Conservation (phyloP, 2,888 invertebrate genomes). For the Seladonia tumulorum region DNA sequence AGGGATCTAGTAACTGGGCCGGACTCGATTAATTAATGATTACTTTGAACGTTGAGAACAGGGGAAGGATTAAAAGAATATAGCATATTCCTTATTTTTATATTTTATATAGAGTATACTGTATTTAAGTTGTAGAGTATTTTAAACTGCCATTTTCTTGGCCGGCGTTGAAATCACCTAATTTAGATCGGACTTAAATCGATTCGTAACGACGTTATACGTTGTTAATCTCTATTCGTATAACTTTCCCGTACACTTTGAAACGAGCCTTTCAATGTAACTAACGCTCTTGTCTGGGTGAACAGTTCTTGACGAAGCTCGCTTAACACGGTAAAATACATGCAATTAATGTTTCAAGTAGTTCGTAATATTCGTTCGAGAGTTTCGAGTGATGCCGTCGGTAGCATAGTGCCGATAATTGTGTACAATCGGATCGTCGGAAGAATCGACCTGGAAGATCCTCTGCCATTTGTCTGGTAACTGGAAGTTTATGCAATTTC, state of each 20-base stretch:
- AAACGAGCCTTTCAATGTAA: neutral
- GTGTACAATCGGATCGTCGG: neutral
- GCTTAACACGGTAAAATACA: conserved; percentile 8
- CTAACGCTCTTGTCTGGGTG: neutral
- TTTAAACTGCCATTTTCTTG: too few relatives aligned
- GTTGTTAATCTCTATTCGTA: neutral
- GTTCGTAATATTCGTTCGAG: conserved; percentile 13
- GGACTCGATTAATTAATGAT: too few relatives aligned
- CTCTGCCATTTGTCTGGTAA: too few relatives aligned
- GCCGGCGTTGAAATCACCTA: too few relatives aligned
- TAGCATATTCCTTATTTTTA: too few relatives aligned
- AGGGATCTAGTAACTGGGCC: too few relatives aligned
- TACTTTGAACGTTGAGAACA: too few relatives aligned
- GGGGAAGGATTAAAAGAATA: too few relatives aligned
- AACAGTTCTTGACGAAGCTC: conserved; percentile 3
- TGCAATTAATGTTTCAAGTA: conserved; percentile 7
- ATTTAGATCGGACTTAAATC: neutral
- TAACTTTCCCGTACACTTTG: neutral
- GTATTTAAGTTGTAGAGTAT: too few relatives aligned
- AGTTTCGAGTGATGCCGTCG: neutral
- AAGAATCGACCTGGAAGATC: neutral
- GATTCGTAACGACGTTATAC: neutral
- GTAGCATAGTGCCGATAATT: neutral
- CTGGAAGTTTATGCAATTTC: neutral
- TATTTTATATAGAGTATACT: too few relatives aligned